Evolutionary conservation across 2,797 vertebrate species (phyloP), one percentile per base, ranked within the genome.

Genomic region (Coranthus polyacanthus): DNA sequence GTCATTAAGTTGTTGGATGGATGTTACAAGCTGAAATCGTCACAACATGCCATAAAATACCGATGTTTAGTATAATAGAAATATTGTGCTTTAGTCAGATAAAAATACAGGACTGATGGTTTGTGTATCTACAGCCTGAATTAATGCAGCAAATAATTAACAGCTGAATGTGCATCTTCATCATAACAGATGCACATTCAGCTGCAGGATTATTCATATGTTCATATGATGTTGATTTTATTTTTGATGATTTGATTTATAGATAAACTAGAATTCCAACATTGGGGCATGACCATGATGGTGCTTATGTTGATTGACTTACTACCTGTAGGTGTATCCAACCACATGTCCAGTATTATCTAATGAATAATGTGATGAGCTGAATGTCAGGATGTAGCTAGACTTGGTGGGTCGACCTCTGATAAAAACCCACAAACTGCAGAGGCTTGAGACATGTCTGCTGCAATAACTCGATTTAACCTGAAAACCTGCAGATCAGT

Each of bases 401-500:
- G 59, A 44, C 51, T 24, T 68, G 42, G 24, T 6, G 1, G 53
- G 53, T 41, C 38, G 53, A 41, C 53, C 53, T 42, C 38, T n/a
- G n/a, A n/a, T n/a, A n/a, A n/a, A n/a, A n/a, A n/a, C n/a, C n/a
- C n/a, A n/a, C 63, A 44, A 70, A 11, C 64, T 46, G 78, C 71
- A 68, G 59, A 75, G 70, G 50, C 57, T 67, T 21, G 60, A 81
- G 78, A 80, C 62, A 44, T 59, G 49, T 52, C 71, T 53, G 50
- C 78, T 72, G 75, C 62, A 78, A 69, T n/a, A n/a, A n/a, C 76
- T 81, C 58, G 64, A 54, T 83, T 72, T 68, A 75, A 83, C 81
- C 81, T 79, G 60, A 45, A 70, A 70, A 29, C 69, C 59, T 60
- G 68, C 74, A 70, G 65, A 44, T n/a, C 9, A 70, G 78, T 52